Evolutionary conservation across 2,797 vertebrate species (phyloP).

Genomic region (Catamblyrhynchus diadema): DNA sequence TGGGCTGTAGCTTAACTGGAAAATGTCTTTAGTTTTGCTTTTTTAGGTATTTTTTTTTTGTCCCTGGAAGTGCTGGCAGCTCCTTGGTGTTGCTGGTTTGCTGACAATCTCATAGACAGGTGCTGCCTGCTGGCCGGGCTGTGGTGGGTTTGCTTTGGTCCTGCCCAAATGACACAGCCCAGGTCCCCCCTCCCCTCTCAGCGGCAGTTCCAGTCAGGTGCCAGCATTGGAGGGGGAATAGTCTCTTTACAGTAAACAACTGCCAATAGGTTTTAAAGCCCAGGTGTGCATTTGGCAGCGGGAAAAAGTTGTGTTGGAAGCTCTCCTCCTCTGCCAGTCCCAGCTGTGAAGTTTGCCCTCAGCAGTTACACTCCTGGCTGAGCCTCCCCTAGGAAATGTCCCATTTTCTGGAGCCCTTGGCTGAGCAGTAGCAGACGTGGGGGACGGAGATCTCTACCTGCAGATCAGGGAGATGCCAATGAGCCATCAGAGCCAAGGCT

Average conservation of each 20-base stretch:
- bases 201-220: fast-evolving
- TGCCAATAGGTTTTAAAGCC: neutral
- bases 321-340: neutral
- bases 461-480: fast-evolving
- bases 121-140: neutral
- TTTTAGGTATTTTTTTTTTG: neutral
- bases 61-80: neutral
- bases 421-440: neutral
- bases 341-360: neutral
- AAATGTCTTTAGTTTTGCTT: neutral
- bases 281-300: neutral
- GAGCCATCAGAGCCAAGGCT: neutral
- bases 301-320: neutral
- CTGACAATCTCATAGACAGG: fast-evolving
- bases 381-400: neutral
- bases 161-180: fast-evolving
- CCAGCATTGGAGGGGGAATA: fast-evolving
- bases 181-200: neutral
- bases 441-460: fast-evolving
- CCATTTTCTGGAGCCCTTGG: neutral
- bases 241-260: fast-evolving
- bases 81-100: fast-evolving
- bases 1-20: neutral
- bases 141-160: neutral
- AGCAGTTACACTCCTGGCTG: neutral